Percentiles rank a stretch among this genome's conserved stretches.
phyloP scores from a whole-genome alignment of 2,113 vertebrate species.

The Sterrhoptilus dennistouni region DNA sequence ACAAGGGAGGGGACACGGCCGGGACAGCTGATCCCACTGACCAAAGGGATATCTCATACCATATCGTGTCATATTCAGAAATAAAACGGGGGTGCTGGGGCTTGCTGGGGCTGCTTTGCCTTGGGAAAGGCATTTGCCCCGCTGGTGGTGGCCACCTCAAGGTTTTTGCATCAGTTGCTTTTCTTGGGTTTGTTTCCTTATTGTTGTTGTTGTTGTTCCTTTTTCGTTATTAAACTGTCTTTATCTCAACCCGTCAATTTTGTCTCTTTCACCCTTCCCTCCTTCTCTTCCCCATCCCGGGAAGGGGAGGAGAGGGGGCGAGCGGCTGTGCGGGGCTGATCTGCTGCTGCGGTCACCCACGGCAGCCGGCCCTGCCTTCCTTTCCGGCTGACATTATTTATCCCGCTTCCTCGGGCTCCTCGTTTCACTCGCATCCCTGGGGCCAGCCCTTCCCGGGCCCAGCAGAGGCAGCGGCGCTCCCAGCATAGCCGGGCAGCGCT shows the following conservation, averaged over 20 bases:
- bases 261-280: neutral
- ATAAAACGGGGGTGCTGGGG: neutral
- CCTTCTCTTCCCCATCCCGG: neutral
- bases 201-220: no score
- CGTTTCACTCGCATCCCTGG: rapidly evolving
- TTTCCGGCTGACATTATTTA: rapidly evolving
- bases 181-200: neutral
- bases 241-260: neutral
- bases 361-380: no score
- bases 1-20: rapidly evolving
- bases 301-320: rapidly evolving
- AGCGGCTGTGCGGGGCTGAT: rapidly evolving
- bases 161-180: neutral
- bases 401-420: neutral
- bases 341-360: rapidly evolving
- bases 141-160: rapidly evolving
- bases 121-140: rapidly evolving
- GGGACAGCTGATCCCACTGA: neutral
- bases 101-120: neutral
- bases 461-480: rapidly evolving
- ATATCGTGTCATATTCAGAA: neutral
- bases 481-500: neutral
- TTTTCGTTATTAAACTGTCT: neutral
- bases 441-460: neutral
- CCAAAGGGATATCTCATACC: neutral